Evolutionary conservation across 2,888 invertebrate species (phyloP).

Genomic region (Drosophila macrospina): DNA sequence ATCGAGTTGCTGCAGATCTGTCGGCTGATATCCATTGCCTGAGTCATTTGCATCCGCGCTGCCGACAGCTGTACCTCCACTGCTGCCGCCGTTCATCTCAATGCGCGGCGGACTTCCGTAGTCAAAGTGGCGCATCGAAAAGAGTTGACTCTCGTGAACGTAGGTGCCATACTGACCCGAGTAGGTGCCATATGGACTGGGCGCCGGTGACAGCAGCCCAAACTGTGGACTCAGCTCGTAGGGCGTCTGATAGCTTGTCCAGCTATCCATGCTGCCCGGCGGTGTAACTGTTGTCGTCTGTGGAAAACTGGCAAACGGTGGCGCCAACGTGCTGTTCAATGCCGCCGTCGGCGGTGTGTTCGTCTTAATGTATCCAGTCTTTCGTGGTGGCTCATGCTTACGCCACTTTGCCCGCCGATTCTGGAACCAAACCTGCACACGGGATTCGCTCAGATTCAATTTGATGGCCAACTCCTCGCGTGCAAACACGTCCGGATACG

Average conservation of each 20-base stretch:
- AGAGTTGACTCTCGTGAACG: slow-evolving; percentile 91
- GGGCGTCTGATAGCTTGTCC: slow-evolving; percentile 91
- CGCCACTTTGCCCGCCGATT: slow-evolving; percentile 97
- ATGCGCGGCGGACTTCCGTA: slow-evolving; percentile 85
- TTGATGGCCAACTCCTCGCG: slow-evolving; percentile 96
- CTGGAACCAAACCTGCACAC: slow-evolving; percentile 87
- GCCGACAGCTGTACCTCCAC: slow-evolving; percentile 75
- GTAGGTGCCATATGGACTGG: slow-evolving; percentile 89
- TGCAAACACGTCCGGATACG: slow-evolving; percentile 98
- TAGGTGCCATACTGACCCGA: slow-evolving; percentile 89
- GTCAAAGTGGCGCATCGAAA: slow-evolving; percentile 87
- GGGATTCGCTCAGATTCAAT: slow-evolving; percentile 93
- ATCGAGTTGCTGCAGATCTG: slow-evolving; percentile 66
- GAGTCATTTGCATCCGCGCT: slow-evolving; percentile 86
- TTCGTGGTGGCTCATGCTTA: slow-evolving; percentile 96
- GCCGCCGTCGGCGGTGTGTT: slow-evolving; percentile 88
- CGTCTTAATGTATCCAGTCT: slow-evolving; percentile 92
- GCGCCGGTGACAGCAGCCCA: slow-evolving; percentile 90
- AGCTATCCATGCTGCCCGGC: slow-evolving; percentile 90
- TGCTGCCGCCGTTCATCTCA: slow-evolving; percentile 81
- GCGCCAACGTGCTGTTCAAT: slow-evolving; percentile 83
- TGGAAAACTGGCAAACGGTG: slow-evolving; percentile 88
- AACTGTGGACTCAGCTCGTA: slow-evolving; percentile 92
- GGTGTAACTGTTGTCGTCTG: slow-evolving; percentile 87
- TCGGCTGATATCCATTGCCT: slow-evolving; percentile 77